These are phyloP conservation scores for Plecotus auritus DNA, from an alignment of 2,113 vertebrate genomes.

Conservation along the genomic window DNA sequence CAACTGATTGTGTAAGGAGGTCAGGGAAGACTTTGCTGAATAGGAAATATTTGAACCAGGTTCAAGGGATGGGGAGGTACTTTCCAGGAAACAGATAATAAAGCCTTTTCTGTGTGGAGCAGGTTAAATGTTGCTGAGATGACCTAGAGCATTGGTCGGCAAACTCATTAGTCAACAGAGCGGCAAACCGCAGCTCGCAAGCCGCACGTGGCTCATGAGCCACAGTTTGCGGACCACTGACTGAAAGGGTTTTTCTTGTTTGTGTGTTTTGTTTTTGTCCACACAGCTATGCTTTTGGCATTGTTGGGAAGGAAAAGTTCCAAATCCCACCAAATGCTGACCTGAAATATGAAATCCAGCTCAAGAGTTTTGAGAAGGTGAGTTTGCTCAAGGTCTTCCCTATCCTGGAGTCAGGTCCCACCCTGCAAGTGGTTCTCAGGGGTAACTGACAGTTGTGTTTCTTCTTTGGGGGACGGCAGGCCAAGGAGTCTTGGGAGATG, in stretches of 20 bases:
- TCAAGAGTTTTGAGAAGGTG: slow-evolving; percentile 96
- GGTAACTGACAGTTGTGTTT: slow-evolving; percentile 36
- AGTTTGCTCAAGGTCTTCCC: background rate
- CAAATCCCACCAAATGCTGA: slow-evolving; percentile 89
- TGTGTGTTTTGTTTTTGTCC: background rate
- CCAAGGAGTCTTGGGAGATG: slow-evolving; percentile 99
- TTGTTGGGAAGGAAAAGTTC: slow-evolving; percentile 86
- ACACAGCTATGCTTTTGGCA: slow-evolving; percentile 92
- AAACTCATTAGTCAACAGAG: no score
- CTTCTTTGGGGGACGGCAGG: slow-evolving; percentile 77
- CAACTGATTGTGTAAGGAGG: background rate
- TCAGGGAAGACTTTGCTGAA: background rate
- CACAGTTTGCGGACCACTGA: background rate
- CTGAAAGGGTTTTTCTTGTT: background rate
- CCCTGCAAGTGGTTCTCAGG: background rate
- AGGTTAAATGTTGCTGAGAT: background rate
- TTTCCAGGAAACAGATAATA: background rate
- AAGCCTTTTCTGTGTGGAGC: background rate
- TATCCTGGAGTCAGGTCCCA: background rate
- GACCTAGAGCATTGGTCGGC: background rate
- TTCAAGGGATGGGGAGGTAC: background rate
- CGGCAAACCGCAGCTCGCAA: no score
- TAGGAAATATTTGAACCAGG: background rate
- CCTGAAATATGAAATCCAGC: slow-evolving; percentile 90
- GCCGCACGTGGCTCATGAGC: no score